Evolutionary conservation across 1,140 invertebrate species (phyloP).

Genomic region (Drosophila athabasca): DNA sequence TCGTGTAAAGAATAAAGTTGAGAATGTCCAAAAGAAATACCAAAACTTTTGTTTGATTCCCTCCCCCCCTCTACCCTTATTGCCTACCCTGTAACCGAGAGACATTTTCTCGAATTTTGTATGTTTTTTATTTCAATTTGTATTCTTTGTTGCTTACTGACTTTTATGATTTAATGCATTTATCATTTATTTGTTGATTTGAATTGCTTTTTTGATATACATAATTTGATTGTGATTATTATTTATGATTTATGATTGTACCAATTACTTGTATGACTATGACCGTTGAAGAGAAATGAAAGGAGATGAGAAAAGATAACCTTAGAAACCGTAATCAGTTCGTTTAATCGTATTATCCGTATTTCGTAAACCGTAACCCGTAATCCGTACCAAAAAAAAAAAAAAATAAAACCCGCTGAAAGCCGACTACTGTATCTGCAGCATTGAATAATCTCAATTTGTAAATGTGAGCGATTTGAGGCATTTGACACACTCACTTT

Average conservation of each 20-base stretch:
- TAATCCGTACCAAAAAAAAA: constrained; percentile 33
- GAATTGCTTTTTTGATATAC: background rate
- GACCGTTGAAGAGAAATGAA: background rate
- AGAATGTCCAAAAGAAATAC: too few species aligned
- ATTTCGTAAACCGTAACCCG: constrained; percentile 38
- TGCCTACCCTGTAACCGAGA: too few species aligned
- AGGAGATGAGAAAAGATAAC: constrained; percentile 3
- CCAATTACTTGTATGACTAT: too few species aligned
- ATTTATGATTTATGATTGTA: background rate
- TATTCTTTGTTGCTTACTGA: constrained; percentile 10
- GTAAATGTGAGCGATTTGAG: constrained; percentile 82
- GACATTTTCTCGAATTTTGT: background rate
- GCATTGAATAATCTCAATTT: constrained; percentile 84
- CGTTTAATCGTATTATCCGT: constrained; percentile 36
- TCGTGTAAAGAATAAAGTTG: too few species aligned
- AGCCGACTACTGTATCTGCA: constrained; percentile 62
- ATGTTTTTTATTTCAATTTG: constrained; percentile 4
- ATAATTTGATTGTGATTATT: background rate
- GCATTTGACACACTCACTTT: constrained; percentile 81
- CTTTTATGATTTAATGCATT: constrained; percentile 5
- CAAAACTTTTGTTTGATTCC: too few species aligned
- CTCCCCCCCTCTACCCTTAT: too few species aligned
- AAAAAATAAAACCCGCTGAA: constrained; percentile 1
- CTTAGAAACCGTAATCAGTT: constrained; percentile 29
- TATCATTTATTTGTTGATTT: constrained; percentile 2